A percentile compares a stretch with the other conserved stretches of the same genome.
Evolutionary conservation across 2,888 invertebrate genomes (phyloP).

Genomic region (Cerastis leucographa): DNA sequence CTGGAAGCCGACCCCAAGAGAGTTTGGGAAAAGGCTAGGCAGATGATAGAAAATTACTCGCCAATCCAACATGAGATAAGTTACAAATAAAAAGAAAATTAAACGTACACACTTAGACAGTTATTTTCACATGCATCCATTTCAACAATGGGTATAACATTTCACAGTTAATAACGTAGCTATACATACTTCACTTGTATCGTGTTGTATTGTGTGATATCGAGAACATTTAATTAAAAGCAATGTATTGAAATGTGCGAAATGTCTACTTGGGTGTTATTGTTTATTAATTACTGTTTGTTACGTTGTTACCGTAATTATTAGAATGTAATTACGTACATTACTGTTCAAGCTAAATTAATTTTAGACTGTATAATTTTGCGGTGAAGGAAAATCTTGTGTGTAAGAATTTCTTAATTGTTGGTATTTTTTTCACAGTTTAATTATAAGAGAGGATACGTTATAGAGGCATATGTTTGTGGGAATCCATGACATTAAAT

Average conservation of each 20-base stretch:
- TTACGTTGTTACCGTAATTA: constrained; percentile 7
- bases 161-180: neutral
- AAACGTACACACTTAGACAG: no score
- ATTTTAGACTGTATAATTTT: neutral
- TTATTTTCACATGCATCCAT: neutral
- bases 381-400: neutral
- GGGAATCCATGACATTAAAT: no score
- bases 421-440: neutral
- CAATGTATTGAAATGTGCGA: neutral
- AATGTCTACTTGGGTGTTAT: constrained; percentile 4
- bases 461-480: no score
- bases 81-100: no score
- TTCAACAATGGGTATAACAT: neutral
- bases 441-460: no score
- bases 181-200: neutral
- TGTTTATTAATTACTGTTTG: constrained; percentile 19
- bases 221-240: constrained; percentile 28
- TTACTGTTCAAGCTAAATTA: constrained; percentile 10
- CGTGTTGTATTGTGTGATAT: no score
- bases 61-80: no score
- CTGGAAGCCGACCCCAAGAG: no score
- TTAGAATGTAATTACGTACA: constrained; percentile 10
- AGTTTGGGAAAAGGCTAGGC: no score
- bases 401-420: neutral
- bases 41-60: no score